These are phyloP conservation scores for Progne subis DNA, from an alignment of 2,113 vertebrate species.

Conservation along the genomic window DNA sequence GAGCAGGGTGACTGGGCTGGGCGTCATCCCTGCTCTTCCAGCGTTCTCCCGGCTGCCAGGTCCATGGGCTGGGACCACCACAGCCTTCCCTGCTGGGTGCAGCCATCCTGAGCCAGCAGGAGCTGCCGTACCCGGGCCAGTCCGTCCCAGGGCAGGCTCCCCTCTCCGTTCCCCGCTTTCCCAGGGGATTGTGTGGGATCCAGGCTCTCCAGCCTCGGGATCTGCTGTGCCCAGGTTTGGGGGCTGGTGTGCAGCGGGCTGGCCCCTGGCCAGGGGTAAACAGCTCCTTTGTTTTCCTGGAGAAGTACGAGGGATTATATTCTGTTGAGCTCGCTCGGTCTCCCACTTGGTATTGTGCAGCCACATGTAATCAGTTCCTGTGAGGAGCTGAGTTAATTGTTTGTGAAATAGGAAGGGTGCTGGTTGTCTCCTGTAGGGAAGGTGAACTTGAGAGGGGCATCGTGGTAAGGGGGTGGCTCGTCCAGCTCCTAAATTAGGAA, in stretches of 20 bases:
- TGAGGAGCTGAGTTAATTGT: background rate
- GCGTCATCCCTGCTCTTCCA: background rate
- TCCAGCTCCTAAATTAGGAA: background rate
- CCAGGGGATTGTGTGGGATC: background rate
- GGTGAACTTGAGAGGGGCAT: background rate
- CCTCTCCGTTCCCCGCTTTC: rapidly evolving
- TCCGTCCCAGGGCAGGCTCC: background rate
- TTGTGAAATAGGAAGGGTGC: background rate
- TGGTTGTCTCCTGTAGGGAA: background rate
- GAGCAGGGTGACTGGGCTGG: background rate
- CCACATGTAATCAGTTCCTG: background rate
- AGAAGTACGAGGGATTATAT: background rate
- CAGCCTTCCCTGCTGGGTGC: background rate
- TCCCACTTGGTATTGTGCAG: background rate
- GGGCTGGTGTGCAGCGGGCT: background rate
- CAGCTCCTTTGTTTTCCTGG: constrained; percentile 20
- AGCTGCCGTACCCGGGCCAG: background rate
- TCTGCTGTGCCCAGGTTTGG: background rate
- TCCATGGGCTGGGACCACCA: rapidly evolving
- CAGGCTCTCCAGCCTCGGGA: background rate
- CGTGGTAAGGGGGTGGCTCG: background rate
- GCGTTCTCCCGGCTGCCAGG: background rate
- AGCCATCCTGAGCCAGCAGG: rapidly evolving
- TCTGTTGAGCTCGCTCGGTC: background rate
- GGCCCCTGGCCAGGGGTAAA: constrained; percentile 3